A percentile compares a stretch with the other conserved stretches of the same genome.
Evolutionary conservation across 2,888 invertebrate genomes (phyloP).

Genomic region (Meliscaeva auricollis): DNA sequence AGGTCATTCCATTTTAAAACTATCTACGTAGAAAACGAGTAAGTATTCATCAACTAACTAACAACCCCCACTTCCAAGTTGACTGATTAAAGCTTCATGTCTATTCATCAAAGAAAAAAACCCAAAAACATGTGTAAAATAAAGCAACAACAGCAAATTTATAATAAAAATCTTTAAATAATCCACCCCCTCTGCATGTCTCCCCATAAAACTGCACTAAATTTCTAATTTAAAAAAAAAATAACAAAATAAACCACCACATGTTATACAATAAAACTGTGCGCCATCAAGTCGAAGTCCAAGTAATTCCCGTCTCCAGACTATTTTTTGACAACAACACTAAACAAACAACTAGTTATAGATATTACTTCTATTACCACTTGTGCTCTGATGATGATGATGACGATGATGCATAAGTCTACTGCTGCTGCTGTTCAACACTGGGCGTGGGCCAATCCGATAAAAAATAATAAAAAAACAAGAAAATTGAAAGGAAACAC

Average conservation of each 20-base stretch:
- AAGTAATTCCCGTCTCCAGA: conserved; percentile 20
- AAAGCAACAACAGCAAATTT: not conserved
- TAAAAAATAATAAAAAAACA: conserved; percentile 45
- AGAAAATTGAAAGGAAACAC: conserved; percentile 47
- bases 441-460: conserved; percentile 76
- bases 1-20: not conserved
- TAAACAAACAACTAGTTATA: conserved; percentile 24
- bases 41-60: too few species aligned
- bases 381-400: conserved; percentile 45
- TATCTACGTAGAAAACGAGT: too few species aligned
- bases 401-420: conserved; percentile 54
- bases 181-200: too few species aligned
- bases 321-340: conserved; percentile 15
- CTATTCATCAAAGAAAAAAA: not conserved
- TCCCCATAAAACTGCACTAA: not conserved
- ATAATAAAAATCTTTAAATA: not conserved
- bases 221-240: not conserved
- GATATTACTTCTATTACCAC: conserved; percentile 33
- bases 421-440: conserved; percentile 36
- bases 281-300: conserved; percentile 16
- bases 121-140: not conserved
- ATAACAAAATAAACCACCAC: not conserved
- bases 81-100: too few species aligned
- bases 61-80: too few species aligned
- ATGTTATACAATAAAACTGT: conserved; percentile 26